A percentile compares a stretch with the other conserved stretches of the same genome.
Conservation (phyloP, 2,888 invertebrate species). For the Acleris laterana region DNA sequence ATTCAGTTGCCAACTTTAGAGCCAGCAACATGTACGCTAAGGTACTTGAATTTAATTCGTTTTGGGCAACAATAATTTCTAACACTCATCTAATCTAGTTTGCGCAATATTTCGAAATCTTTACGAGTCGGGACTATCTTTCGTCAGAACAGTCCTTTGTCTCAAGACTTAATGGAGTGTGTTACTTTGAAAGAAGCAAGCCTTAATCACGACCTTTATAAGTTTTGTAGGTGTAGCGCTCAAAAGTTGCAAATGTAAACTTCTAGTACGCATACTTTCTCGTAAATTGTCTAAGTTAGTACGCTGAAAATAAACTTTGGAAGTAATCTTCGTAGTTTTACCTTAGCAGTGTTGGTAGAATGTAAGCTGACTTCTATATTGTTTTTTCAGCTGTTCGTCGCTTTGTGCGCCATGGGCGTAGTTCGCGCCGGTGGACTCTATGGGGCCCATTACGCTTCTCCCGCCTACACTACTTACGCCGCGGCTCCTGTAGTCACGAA, state of each 20-base stretch:
- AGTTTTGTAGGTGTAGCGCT: slow-evolving; percentile 16
- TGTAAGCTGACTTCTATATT: not conserved
- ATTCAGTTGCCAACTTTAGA: slow-evolving; percentile 81
- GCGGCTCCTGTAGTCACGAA: slow-evolving; percentile 66
- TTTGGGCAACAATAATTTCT: slow-evolving; percentile 12
- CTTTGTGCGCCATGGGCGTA: slow-evolving; percentile 85
- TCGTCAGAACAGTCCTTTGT: slow-evolving; percentile 34
- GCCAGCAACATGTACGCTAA: slow-evolving; percentile 82
- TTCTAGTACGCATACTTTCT: slow-evolving; percentile 2
- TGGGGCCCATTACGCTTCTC: slow-evolving; percentile 59
- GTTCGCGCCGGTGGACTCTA: slow-evolving; percentile 82
- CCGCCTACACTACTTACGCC: slow-evolving; percentile 77
- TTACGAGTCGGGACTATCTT: slow-evolving; percentile 14
- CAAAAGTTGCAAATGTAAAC: slow-evolving; percentile 27
- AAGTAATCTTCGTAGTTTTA: not conserved
- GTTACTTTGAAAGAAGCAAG: slow-evolving; percentile 27
- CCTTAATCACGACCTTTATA: slow-evolving; percentile 23
- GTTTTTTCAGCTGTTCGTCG: slow-evolving; percentile 77
- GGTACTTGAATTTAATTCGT: slow-evolving; percentile 50
- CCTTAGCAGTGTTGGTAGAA: not conserved
- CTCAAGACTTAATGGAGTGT: slow-evolving; percentile 29
- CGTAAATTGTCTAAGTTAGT: slow-evolving; percentile 3
- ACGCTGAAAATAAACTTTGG: slow-evolving; percentile 9
- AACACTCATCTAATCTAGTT: slow-evolving; percentile 17
- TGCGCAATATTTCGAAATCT: slow-evolving; percentile 31